Evolutionary conservation across 1,140 invertebrate species (phyloP).

Genomic region (Nautilus pompilius): DNA sequence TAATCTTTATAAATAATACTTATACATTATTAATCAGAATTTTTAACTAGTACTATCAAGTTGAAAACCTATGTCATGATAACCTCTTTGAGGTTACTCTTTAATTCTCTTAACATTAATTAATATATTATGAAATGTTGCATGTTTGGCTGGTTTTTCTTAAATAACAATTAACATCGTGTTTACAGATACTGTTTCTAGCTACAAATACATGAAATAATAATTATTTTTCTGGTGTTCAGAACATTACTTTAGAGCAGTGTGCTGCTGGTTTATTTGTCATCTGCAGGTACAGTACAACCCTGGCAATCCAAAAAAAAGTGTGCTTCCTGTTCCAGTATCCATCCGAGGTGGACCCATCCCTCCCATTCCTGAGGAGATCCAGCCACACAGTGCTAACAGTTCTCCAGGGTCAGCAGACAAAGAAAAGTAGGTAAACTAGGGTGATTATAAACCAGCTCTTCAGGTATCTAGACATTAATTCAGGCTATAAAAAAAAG

Average conservation of each 20-base stretch:
- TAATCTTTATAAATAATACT: too few species aligned
- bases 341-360: slow-evolving; percentile 15
- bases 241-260: not conserved
- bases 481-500: not conserved
- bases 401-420: slow-evolving; percentile 28
- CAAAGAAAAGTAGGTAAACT: slow-evolving; percentile 38
- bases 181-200: not conserved
- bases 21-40: too few species aligned
- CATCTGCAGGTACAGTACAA: slow-evolving; percentile 36
- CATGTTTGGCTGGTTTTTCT: too few species aligned
- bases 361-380: slow-evolving; percentile 40
- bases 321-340: slow-evolving; percentile 27
- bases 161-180: not conserved
- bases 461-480: not conserved
- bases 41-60: too few species aligned
- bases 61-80: too few species aligned
- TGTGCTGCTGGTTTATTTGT: not conserved
- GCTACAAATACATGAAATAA: not conserved
- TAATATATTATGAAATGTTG: too few species aligned
- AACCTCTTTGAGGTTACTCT: too few species aligned
- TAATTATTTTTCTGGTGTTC: not conserved
- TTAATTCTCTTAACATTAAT: too few species aligned
- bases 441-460: not conserved
- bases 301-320: slow-evolving; percentile 29
- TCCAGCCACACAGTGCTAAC: slow-evolving; percentile 21